Base-by-base conservation (phyloP, 1,140 invertebrate genomes). In the Planococcus citri region DNA sequence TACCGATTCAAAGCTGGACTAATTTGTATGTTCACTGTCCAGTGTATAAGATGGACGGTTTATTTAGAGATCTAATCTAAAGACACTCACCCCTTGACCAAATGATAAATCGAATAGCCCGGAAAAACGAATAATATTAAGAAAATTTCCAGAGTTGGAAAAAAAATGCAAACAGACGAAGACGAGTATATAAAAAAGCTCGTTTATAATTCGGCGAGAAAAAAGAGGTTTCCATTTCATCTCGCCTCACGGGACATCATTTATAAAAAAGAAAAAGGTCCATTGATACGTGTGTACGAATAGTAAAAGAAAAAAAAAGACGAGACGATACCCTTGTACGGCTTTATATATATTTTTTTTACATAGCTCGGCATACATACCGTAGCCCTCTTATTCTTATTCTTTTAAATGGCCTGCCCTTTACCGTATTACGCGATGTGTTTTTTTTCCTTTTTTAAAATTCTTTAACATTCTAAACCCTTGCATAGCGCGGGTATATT, bases 191-290 rank as follows among this genome's bases (percentile, higher is more conserved):
- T 24, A 64, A 21, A 3, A 64, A 25, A 64, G 17, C 60, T 64
- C 20, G 20, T 64, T 64, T 64, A 64, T 64, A 64, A 64, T 64
- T 64, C 60, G 21, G 20, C 25, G 60, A 64, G 20, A 60, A 60
- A 51, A 51, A 51, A 64, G 20, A 64, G 25, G 60, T 64, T 64
- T 27, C 25, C 60, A 64, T 64, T 64, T 64, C 60, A 14, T 27
- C 60, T 27, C 60, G 60, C 60, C 60, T 64, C 60, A 20, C 60
- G 60, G 60, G 60, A 64, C 60, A 64, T 64, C 60, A 64, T 64
- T 64, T 64, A 64, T 64, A 64, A 51, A 51, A 17, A 20, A 51
- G 17, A 20, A 51, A 27, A 64, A 64, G 60, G 60, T 64, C 21
- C 21, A 64, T 60, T 60, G 57, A 60, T 64, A 64, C 20, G 60